A percentile compares a stretch with the other conserved stretches of the same genome.
Conservation (phyloP, 2,113 vertebrate genomes). For the Eublepharis macularius region DNA sequence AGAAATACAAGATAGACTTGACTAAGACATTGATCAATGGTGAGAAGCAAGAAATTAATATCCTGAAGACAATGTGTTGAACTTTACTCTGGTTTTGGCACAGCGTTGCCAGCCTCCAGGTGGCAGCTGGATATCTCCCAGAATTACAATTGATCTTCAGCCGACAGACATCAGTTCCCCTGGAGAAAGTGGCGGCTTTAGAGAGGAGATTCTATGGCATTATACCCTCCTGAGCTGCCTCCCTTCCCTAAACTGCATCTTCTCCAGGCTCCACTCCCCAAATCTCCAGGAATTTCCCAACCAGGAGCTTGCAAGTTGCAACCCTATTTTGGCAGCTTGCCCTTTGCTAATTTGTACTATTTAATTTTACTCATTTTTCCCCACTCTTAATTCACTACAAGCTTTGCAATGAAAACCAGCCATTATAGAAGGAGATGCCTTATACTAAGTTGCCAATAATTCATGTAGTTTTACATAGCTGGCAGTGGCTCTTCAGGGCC, state of each 20-base stretch:
- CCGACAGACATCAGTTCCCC: too few species aligned
- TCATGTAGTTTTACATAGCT: not conserved
- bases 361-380: accelerated
- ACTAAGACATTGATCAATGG: slow-evolving; percentile 25
- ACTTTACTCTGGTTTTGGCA: not conserved
- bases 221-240: too few species aligned
- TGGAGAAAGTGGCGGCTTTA: too few species aligned
- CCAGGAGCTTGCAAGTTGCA: too few species aligned
- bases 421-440: accelerated
- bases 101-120: too few species aligned
- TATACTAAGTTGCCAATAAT: not conserved
- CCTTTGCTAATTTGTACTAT: not conserved
- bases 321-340: slow-evolving; percentile 44
- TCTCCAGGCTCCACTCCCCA: too few species aligned
- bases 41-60: slow-evolving; percentile 31
- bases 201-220: too few species aligned
- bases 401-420: not conserved
- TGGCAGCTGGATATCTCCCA: too few species aligned
- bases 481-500: not conserved
- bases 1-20: slow-evolving; percentile 2
- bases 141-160: too few species aligned
- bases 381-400: not conserved
- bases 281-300: too few species aligned
- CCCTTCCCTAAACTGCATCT: too few species aligned
- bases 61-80: not conserved